Evolutionary conservation across 2,888 invertebrate species (phyloP).

Genomic region (Epinotia nisella): DNA sequence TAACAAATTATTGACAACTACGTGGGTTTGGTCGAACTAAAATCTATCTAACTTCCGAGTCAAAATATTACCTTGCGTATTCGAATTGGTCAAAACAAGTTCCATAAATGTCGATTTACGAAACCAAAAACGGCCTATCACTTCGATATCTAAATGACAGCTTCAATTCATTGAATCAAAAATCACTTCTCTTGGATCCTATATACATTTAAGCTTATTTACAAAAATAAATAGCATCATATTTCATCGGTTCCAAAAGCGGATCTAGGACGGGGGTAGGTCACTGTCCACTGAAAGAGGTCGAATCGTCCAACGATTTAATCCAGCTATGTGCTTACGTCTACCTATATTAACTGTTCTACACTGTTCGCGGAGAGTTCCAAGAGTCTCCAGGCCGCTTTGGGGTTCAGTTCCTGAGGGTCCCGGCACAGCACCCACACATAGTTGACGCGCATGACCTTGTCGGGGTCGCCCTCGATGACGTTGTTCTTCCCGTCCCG

Average conservation of each 20-base stretch:
- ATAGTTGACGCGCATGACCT: slow-evolving; percentile 97
- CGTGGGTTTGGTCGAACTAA: slow-evolving; percentile 22
- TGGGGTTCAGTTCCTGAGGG: slow-evolving; percentile 95
- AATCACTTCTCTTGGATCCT: slow-evolving; percentile 17
- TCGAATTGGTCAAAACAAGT: slow-evolving; percentile 11
- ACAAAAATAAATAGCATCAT: slow-evolving; percentile 29
- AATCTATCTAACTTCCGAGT: slow-evolving; percentile 36
- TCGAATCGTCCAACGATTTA: slow-evolving; percentile 68
- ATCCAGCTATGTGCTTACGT: slow-evolving; percentile 57
- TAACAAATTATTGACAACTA: slow-evolving; percentile 30
- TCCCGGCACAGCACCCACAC: slow-evolving; percentile 99
- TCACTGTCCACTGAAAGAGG: slow-evolving; percentile 56
- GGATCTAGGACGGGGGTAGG: slow-evolving; percentile 48
- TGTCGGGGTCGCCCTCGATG: slow-evolving; percentile 97
- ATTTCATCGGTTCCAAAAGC: slow-evolving; percentile 34
- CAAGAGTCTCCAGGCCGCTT: slow-evolving; percentile 97
- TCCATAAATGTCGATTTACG: background rate
- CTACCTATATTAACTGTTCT: slow-evolving; percentile 91
- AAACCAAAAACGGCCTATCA: slow-evolving; percentile 11
- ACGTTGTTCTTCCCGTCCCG: slow-evolving; percentile 92
- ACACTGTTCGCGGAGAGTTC: slow-evolving; percentile 94
- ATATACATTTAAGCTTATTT: slow-evolving; percentile 37
- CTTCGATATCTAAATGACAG: background rate
- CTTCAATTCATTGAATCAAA: slow-evolving; percentile 14
- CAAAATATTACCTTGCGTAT: background rate